phyloP scores from a whole-genome alignment of 2,113 vertebrate genomes.

The Globicephala melas region DNA sequence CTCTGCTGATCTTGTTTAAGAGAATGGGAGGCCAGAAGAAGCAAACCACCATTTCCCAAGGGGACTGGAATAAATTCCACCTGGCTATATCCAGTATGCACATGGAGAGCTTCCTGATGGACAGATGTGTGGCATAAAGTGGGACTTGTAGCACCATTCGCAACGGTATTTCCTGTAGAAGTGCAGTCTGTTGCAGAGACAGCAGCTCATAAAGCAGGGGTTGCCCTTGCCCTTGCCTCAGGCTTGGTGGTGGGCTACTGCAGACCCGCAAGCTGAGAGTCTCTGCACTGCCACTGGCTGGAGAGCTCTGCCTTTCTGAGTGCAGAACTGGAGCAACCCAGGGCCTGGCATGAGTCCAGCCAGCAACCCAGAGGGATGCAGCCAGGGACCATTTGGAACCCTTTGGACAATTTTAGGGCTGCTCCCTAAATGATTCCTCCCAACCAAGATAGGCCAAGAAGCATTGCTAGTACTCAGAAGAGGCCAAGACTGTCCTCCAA shows the following conservation, averaged over 20 bases:
- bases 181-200: not conserved
- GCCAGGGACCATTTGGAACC: not conserved
- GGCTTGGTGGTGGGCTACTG: not conserved
- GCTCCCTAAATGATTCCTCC: not conserved
- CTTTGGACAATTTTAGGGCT: not conserved
- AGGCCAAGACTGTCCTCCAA: not conserved
- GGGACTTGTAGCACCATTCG: not conserved
- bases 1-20: not conserved
- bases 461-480: not conserved
- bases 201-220: not conserved
- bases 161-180: not conserved
- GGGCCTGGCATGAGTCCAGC: not conserved
- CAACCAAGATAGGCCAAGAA: not conserved
- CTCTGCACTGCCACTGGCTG: not conserved
- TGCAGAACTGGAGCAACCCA: not conserved
- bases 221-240: not conserved
- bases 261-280: not conserved
- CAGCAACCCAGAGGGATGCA: not conserved
- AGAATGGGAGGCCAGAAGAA: not conserved
- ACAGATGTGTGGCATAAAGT: rapidly evolving
- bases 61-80: no score
- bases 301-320: not conserved
- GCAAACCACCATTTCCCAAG: not conserved
- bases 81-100: not conserved
- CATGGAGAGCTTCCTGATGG: not conserved